phyloP scores from a whole-genome alignment of 2,113 vertebrate genomes.

The Baryphthengus martii region DNA sequence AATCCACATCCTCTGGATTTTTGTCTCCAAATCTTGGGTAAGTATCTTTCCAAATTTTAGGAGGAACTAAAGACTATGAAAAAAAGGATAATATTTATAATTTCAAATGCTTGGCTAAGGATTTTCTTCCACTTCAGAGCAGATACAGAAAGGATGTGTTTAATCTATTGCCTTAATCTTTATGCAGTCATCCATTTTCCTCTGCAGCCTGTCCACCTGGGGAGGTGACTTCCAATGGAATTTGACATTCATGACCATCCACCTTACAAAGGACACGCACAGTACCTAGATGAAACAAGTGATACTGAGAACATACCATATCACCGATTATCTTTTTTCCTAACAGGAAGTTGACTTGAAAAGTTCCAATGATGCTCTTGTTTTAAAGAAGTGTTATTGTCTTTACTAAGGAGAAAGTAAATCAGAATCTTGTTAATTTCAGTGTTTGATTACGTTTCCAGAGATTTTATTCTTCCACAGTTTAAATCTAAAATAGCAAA shows the following conservation, averaged over 20 bases:
- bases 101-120: not conserved
- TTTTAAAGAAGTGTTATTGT: not conserved
- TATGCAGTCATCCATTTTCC: not conserved
- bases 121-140: not conserved
- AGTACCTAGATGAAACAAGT: not conserved
- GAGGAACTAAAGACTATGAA: not conserved
- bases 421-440: not conserved
- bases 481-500: not conserved
- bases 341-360: not conserved
- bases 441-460: not conserved
- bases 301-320: not conserved
- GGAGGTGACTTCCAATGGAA: too few species aligned
- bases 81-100: not conserved
- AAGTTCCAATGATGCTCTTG: not conserved
- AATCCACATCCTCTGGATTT: not conserved
- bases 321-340: accelerated
- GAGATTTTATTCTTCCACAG: not conserved
- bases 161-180: not conserved
- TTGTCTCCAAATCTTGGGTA: not conserved
- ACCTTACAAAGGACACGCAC: not conserved
- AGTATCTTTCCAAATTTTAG: not conserved
- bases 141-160: not conserved
- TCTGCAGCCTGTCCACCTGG: too few species aligned
- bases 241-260: not conserved
- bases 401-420: not conserved